These are phyloP conservation scores for Nasonia longicornis DNA, from an alignment of 1,140 invertebrate species.

Conservation along the genomic window DNA sequence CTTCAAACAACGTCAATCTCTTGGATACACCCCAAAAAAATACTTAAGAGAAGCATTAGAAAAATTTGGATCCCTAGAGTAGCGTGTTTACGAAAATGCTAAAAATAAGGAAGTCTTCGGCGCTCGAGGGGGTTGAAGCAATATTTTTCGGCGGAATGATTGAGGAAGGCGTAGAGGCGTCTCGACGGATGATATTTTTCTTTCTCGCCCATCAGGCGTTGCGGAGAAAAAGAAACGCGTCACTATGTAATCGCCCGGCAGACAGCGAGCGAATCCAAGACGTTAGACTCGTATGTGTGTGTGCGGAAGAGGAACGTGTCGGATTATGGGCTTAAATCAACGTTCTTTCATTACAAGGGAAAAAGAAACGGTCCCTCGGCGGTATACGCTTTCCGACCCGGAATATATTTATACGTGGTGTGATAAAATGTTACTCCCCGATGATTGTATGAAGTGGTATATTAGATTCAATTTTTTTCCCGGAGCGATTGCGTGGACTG, in stretches of 20 bases:
- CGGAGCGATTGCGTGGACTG: no score
- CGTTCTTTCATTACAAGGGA: neutral
- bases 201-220: neutral
- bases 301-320: neutral
- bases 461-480: neutral
- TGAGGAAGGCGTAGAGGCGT: neutral
- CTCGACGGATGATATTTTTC: slow-evolving; percentile 7
- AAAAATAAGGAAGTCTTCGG: neutral
- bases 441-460: neutral
- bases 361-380: neutral
- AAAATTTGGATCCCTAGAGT: neutral
- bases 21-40: neutral
- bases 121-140: neutral
- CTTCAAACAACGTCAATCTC: neutral
- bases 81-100: neutral
- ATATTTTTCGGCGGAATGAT: slow-evolving; percentile 12
- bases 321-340: slow-evolving; percentile 19
- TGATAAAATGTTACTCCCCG: neutral
- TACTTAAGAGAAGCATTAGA: neutral
- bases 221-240: neutral
- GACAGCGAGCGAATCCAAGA: neutral
- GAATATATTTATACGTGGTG: no score
- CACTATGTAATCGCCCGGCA: neutral
- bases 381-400: no score
- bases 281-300: neutral